These are phyloP conservation scores for Heliconius cydno DNA, from an alignment of 2,888 invertebrate genomes.

Conservation along the genomic window DNA sequence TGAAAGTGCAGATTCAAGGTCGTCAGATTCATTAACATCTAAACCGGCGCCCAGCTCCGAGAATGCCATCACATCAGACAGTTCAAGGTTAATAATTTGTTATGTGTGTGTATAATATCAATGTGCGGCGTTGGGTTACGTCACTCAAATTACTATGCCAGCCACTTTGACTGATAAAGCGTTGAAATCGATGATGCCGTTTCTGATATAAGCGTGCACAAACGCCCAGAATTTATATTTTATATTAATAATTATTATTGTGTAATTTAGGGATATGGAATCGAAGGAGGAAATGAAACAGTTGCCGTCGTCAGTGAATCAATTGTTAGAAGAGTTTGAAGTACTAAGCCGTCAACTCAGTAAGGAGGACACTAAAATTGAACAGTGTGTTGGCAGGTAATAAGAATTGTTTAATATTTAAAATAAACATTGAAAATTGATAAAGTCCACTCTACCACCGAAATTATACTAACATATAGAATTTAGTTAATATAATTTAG, in stretches of 20 bases:
- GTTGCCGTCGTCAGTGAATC: conserved; percentile 57
- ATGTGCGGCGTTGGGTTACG: background rate
- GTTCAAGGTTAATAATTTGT: conserved; percentile 69
- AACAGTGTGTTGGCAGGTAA: conserved; percentile 61
- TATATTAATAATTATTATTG: background rate
- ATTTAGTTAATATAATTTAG: too few relatives aligned
- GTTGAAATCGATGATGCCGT: too few relatives aligned
- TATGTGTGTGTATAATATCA: background rate
- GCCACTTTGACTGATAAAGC: too few relatives aligned
- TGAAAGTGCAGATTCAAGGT: conserved; percentile 73
- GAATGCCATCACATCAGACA: conserved; percentile 74
- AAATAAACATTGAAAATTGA: background rate
- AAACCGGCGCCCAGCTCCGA: conserved; percentile 78
- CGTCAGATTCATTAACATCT: conserved; percentile 74
- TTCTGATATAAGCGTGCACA: too few relatives aligned
- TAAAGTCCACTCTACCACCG: too few relatives aligned
- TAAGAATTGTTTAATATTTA: background rate
- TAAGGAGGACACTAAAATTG: conserved; percentile 55
- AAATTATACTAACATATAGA: too few relatives aligned
- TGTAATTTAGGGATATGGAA: conserved; percentile 62
- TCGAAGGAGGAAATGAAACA: conserved; percentile 59
- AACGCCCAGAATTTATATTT: background rate
- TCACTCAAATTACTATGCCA: background rate
- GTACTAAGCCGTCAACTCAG: conserved; percentile 50
- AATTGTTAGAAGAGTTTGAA: conserved; percentile 63